These are phyloP conservation scores for Mycalesis mineus DNA, from an alignment of 2,888 invertebrate genomes.

Conservation along the genomic window DNA sequence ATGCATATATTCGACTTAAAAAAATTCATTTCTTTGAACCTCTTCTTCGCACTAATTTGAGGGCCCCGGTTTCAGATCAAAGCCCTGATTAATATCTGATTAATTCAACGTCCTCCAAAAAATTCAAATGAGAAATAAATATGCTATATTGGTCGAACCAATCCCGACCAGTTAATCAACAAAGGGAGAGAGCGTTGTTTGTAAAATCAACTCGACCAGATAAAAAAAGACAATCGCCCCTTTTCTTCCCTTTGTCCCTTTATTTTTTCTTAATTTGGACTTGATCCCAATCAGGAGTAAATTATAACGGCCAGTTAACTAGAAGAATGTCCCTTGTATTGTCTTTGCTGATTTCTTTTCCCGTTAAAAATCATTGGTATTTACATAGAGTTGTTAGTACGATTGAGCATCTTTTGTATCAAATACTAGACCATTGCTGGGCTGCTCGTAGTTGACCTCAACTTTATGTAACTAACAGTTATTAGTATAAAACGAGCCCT, in stretches of 20 bases:
- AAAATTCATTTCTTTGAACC: too few species aligned
- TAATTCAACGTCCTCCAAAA: background rate
- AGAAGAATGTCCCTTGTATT: conserved; percentile 71
- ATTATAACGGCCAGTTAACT: conserved; percentile 76
- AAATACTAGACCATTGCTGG: too few species aligned
- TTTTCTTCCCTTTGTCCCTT: conserved; percentile 57
- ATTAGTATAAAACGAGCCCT: too few species aligned
- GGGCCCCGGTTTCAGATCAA: background rate
- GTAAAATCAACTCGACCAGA: conserved; percentile 69
- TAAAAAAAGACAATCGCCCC: conserved; percentile 62
- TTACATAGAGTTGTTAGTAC: conserved; percentile 47
- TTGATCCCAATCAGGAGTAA: conserved; percentile 77
- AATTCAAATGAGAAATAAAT: conserved; percentile 13
- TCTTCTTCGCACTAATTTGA: too few species aligned
- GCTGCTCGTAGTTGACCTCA: too few species aligned
- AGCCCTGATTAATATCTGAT: background rate
- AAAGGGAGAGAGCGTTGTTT: conserved; percentile 50
- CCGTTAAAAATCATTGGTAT: conserved; percentile 57
- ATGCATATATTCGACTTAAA: too few species aligned
- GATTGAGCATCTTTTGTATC: too few species aligned
- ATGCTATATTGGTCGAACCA: conserved; percentile 17
- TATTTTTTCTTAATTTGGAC: conserved; percentile 77
- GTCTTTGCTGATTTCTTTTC: conserved; percentile 59
- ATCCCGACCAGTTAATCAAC: conserved; percentile 29
- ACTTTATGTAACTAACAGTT: too few species aligned